Evolutionary conservation across 2,113 vertebrate species (phyloP).

Genomic region (Notarius lentiginosus): DNA sequence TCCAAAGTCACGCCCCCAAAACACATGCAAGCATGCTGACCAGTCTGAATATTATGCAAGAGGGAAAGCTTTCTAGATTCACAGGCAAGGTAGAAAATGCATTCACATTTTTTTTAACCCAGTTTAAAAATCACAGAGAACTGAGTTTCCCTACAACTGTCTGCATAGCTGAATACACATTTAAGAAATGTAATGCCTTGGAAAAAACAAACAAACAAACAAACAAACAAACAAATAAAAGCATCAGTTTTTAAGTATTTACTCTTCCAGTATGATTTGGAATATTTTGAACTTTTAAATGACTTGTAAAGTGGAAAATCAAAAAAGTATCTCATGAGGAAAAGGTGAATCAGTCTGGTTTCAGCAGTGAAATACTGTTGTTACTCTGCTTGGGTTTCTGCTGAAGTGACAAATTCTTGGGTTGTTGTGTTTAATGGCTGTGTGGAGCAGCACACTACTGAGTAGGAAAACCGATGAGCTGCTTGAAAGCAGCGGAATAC

Average conservation of each 20-base stretch:
- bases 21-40: background rate
- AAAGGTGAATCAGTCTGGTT: background rate
- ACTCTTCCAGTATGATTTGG: background rate
- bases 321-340: background rate
- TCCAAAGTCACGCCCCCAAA: background rate
- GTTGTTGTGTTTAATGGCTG: constrained; percentile 4
- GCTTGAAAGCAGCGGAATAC: background rate
- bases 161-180: background rate
- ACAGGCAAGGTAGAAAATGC: background rate
- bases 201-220: background rate
- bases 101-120: background rate
- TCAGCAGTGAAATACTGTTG: background rate
- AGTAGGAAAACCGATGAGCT: background rate
- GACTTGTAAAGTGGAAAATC: background rate
- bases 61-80: background rate
- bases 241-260: background rate
- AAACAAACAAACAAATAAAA: background rate
- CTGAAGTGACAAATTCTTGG: constrained; percentile 13
- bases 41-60: background rate
- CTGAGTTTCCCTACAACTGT: background rate
- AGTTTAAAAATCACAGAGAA: background rate
- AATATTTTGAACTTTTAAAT: background rate
- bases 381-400: background rate
- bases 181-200: background rate
- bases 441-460: background rate